Conservation (phyloP, 37 sponge, comb jelly and placozoan species). For the Agelas oroides region DNA sequence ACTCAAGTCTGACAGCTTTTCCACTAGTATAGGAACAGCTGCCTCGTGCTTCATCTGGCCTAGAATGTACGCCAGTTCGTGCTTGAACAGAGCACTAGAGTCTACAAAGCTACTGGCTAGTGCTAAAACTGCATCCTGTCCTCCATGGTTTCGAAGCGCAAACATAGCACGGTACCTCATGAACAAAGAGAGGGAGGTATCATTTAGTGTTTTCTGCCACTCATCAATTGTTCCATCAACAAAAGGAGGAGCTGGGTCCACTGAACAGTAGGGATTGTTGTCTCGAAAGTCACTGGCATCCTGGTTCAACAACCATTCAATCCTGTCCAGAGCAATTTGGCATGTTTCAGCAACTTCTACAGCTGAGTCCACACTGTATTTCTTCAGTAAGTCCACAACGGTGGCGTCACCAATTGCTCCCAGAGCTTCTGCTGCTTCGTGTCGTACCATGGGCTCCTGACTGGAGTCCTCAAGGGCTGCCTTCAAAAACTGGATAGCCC, state of each 20-base stretch:
- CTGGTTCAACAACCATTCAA: constrained; percentile 55
- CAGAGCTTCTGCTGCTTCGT: constrained; percentile 96
- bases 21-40: constrained; percentile 71
- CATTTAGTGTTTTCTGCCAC: constrained; percentile 62
- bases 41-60: constrained; percentile 92
- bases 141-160: constrained; percentile 86
- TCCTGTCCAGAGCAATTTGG: constrained; percentile 74
- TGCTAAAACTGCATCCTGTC: constrained; percentile 66
- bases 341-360: constrained; percentile 90
- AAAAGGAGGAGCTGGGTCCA: constrained; percentile 98
- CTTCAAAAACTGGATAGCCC: constrained; percentile 70
- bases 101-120: constrained; percentile 77
- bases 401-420: constrained; percentile 86
- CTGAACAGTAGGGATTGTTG: constrained; percentile 78
- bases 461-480: constrained; percentile 75
- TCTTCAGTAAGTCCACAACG: constrained; percentile 22
- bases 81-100: constrained; percentile 90
- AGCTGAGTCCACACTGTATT: constrained; percentile 57
- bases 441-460: constrained; percentile 93
- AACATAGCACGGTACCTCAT: constrained; percentile 92
- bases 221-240: constrained; percentile 44
- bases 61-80: constrained; percentile 96
- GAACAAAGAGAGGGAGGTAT: constrained; percentile 75
- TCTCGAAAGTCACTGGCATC: constrained; percentile 48
- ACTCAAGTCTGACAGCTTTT: constrained; percentile 61